phyloP scores from a whole-genome alignment of 2,113 vertebrate genomes.

The Gnathonemus echidnorhynchus region DNA sequence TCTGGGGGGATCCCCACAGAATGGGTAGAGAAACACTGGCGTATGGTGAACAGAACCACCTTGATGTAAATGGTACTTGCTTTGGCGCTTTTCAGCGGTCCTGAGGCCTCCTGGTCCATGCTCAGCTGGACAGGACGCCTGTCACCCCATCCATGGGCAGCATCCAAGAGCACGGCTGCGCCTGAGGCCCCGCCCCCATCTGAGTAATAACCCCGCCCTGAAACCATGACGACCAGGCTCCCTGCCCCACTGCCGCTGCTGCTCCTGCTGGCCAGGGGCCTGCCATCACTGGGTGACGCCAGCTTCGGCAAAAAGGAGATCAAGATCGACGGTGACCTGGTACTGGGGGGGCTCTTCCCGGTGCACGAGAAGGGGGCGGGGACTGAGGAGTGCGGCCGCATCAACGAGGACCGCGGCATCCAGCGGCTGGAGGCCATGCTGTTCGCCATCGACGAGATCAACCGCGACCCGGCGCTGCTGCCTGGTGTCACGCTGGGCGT shows the following conservation, averaged over 20 bases:
- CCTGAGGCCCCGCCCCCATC: conserved; percentile 43
- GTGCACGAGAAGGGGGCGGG: conserved; percentile 92
- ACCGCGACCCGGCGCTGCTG: conserved; percentile 74
- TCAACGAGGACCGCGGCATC: conserved; percentile 92
- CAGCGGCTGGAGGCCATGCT: conserved; percentile 96
- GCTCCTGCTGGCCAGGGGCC: conserved; percentile 76
- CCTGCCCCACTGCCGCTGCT: conserved; percentile 62
- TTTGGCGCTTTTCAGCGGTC: conserved; percentile 48
- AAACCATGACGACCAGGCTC: conserved; percentile 68
- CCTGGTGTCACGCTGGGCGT: conserved; percentile 87
- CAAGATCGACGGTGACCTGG: conserved; percentile 93
- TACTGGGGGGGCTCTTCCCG: conserved; percentile 93
- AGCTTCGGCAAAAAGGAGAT: conserved; percentile 83
- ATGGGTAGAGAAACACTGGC: not conserved
- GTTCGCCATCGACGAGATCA: conserved; percentile 95
- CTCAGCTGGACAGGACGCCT: conserved; percentile 48
- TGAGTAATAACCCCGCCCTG: conserved; percentile 38
- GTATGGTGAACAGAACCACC: not conserved
- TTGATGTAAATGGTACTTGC: not conserved
- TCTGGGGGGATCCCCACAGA: not conserved
- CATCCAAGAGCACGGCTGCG: conserved; percentile 48
- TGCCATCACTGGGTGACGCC: conserved; percentile 76
- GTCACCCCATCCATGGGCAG: conserved; percentile 62
- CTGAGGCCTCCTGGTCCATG: conserved; percentile 55
- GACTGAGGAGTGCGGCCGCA: conserved; percentile 87